Conservation (phyloP, 1,140 invertebrate genomes). For the Apis laboriosa region DNA sequence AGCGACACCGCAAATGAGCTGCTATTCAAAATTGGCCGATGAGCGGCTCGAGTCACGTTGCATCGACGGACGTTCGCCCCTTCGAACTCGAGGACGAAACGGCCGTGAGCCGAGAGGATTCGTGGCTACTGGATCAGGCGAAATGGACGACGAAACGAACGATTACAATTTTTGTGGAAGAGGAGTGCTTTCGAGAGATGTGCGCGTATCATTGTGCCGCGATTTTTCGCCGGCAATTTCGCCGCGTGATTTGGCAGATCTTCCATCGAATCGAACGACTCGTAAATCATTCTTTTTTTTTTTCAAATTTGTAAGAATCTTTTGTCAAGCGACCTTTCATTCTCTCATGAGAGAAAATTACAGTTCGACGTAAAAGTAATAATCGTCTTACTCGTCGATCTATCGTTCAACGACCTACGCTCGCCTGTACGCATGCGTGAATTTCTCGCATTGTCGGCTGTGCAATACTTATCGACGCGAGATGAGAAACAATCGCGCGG, state of each 20-base stretch:
- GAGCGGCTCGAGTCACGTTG: constrained; percentile 12
- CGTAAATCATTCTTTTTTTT: too few species aligned
- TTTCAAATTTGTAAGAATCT: too few species aligned
- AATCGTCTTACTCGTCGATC: not conserved
- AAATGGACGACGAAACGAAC: not conserved
- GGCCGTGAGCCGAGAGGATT: not conserved
- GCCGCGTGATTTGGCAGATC: too few species aligned
- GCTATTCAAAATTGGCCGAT: constrained; percentile 72
- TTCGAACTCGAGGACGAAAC: not conserved
- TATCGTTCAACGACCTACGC: not conserved
- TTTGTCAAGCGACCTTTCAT: too few species aligned
- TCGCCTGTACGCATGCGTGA: not conserved
- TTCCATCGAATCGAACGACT: too few species aligned
- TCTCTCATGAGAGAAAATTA: too few species aligned
- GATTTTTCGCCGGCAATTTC: too few species aligned
- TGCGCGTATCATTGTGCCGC: too few species aligned
- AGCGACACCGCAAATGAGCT: constrained; percentile 62
- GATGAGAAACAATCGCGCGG: not conserved
- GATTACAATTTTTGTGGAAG: too few species aligned
- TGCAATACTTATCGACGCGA: constrained; percentile 1
- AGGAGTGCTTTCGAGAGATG: too few species aligned
- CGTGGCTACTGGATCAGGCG: constrained; percentile 4
- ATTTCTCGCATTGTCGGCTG: not conserved
- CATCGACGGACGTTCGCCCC: constrained; percentile 35
- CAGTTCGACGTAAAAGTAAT: too few species aligned